These are phyloP conservation scores for Diarsia brunnea DNA, from an alignment of 2,888 invertebrate species.

Conservation along the genomic window DNA sequence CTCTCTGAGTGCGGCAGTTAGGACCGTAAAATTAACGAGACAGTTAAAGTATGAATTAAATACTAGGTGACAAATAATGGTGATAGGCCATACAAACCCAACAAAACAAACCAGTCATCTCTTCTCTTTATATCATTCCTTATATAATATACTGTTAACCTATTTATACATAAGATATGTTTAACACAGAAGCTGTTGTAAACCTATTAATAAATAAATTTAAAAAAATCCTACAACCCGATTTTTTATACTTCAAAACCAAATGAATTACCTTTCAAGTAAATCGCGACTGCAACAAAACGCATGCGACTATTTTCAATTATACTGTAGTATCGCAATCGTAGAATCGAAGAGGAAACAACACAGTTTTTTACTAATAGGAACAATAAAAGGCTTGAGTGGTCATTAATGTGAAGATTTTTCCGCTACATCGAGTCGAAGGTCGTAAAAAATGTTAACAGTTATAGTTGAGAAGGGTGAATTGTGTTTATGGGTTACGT, in stretches of 20 bases:
- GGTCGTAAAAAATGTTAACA: conserved; percentile 35
- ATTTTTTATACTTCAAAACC: neutral
- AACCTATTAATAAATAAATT: too few relatives aligned
- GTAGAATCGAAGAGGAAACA: conserved; percentile 48
- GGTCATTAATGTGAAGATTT: conserved; percentile 59
- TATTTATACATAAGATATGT: too few relatives aligned
- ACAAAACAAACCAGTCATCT: too few relatives aligned
- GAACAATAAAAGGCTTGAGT: conserved; percentile 62
- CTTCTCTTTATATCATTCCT: too few relatives aligned
- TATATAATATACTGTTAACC: too few relatives aligned
- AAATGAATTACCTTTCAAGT: neutral
- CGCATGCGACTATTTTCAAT: conserved; percentile 50
- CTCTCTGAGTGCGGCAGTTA: too few relatives aligned
- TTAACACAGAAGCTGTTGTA: too few relatives aligned
- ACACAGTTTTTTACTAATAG: conserved; percentile 50
- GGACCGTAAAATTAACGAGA: too few relatives aligned
- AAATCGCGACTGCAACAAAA: conserved; percentile 13
- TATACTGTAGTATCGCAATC: conserved; percentile 65
- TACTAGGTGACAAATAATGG: too few relatives aligned
- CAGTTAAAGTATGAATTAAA: too few relatives aligned
- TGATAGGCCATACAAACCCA: too few relatives aligned
- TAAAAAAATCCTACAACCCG: too few relatives aligned
- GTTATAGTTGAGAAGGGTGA: neutral
- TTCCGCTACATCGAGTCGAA: conserved; percentile 32
- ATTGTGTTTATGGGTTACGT: conserved; percentile 6